phyloP scores from a whole-genome alignment of 2,888 invertebrate genomes.

The Dolichopus griseipennis region DNA sequence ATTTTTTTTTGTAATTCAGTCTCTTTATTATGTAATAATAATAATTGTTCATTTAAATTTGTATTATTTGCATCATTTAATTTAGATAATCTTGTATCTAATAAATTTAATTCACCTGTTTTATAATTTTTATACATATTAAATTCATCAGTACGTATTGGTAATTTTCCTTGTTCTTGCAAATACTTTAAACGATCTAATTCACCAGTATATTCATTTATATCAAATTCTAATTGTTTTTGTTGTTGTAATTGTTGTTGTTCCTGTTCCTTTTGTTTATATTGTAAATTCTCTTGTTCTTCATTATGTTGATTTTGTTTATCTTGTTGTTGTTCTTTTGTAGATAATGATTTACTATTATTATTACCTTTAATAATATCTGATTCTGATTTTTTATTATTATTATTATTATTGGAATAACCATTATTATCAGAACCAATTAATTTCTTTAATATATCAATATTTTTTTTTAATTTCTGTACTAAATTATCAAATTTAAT shows the following conservation, averaged over 20 bases:
- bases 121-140: neutral
- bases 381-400: conserved; percentile 7
- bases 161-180: conserved; percentile 15
- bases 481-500: conserved; percentile 31
- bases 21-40: conserved; percentile 33
- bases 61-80: neutral
- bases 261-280: conserved; percentile 10
- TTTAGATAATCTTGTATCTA: neutral
- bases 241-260: conserved; percentile 8
- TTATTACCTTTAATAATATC: neutral
- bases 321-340: neutral
- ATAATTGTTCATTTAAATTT: conserved; percentile 33
- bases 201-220: conserved; percentile 13
- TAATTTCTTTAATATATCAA: conserved; percentile 38
- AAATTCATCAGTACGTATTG: neutral
- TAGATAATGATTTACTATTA: neutral
- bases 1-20: conserved; percentile 31
- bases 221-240: neutral
- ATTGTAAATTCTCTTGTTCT: neutral
- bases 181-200: conserved; percentile 18
- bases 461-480: conserved; percentile 37
- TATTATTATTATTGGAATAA: conserved; percentile 8
- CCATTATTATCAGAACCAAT: conserved; percentile 27
- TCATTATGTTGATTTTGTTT: neutral
- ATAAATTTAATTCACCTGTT: neutral